Evolutionary conservation across 2,113 vertebrate genomes (phyloP), one percentile per base, ranked within the genome.

Genomic region (Xiphophorus hellerii): DNA sequence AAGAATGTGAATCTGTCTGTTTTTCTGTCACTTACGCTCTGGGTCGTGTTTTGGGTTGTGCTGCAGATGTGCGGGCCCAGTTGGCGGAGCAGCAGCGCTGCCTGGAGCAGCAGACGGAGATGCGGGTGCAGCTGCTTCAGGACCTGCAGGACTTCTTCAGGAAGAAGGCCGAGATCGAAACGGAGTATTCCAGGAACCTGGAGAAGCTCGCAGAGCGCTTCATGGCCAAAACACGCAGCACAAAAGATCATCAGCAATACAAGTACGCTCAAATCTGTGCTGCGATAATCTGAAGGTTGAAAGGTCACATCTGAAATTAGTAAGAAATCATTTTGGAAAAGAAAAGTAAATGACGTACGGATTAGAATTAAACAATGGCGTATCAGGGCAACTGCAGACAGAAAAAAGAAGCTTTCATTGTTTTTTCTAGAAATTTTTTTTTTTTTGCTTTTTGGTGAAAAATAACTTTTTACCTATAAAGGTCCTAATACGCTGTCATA

Each of bases 61-160:
- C 65, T 68, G 33, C 88, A 99, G 98, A 99, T 95, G 98, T 99
- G 80, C 96, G 98, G 30, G 95, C 96, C 85, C 98, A 99, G 83
- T 88, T 99, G 94, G 95, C 97, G 89, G 98, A 99, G 93, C 98
- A 99, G 95, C 96, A 98, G 95, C 97, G 98, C 88, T 99, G 98
- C 87, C 94, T 99, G 92, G 98, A 99, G 91, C 98, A 99, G 89
- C 98, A 99, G 92, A 98, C 97, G 12, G 98, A 99, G 86, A 96
- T 99, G 88, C 94, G 98, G 42, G 98, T 98, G 60, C 98, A 99
- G 93, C 95, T 99, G 71, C 94, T 99, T 29, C 98, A 99, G 90
- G 98, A 99, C 92, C 94, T 99, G 89, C 98, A 99, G 93, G 98
- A 99, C 94, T 99, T 99, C 95, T 99, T 99, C 95, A 95, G 98